A percentile compares a stretch with the other conserved stretches of the same genome.
phyloP scores from a whole-genome alignment of 2,113 vertebrate species.

The Myodes glareolus region DNA sequence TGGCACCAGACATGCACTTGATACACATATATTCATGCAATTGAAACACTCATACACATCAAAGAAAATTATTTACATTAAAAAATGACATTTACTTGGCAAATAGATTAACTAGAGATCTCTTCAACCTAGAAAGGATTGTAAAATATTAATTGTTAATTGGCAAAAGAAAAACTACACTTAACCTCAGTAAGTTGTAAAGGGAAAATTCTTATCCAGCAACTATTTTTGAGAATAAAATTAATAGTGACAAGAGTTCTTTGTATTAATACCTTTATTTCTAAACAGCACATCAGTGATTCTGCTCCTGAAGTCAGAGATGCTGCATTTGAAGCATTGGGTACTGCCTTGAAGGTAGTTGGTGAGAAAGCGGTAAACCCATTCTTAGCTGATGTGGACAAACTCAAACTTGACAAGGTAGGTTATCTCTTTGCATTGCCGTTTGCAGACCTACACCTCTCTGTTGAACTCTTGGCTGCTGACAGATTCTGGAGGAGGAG shows the following conservation, averaged over 20 bases:
- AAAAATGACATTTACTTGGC: neutral
- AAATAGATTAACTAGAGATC: neutral
- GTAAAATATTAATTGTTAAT: constrained; percentile 35
- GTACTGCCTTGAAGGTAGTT: constrained; percentile 96
- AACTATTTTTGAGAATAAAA: constrained; percentile 26
- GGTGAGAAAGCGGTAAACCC: constrained; percentile 98
- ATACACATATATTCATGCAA: no score
- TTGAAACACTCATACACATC: neutral
- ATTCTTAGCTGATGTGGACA: constrained; percentile 95
- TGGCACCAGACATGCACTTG: neutral
- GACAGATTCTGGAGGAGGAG: neutral
- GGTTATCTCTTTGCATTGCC: constrained; percentile 63
- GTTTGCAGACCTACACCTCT: neutral
- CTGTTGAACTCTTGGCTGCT: neutral
- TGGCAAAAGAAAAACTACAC: constrained; percentile 4
- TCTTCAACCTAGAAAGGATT: constrained; percentile 26
- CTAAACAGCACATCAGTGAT: constrained; percentile 95
- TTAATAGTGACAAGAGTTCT: neutral
- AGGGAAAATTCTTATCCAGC: constrained; percentile 13
- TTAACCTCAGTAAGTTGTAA: constrained; percentile 50
- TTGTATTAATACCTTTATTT: constrained; percentile 57
- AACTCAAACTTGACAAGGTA: constrained; percentile 97
- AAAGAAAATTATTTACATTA: neutral
- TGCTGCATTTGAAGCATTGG: constrained; percentile 97
- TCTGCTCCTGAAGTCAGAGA: constrained; percentile 97